phyloP scores from a whole-genome alignment of 1,140 invertebrate genomes.

The Conus ventricosus region DNA sequence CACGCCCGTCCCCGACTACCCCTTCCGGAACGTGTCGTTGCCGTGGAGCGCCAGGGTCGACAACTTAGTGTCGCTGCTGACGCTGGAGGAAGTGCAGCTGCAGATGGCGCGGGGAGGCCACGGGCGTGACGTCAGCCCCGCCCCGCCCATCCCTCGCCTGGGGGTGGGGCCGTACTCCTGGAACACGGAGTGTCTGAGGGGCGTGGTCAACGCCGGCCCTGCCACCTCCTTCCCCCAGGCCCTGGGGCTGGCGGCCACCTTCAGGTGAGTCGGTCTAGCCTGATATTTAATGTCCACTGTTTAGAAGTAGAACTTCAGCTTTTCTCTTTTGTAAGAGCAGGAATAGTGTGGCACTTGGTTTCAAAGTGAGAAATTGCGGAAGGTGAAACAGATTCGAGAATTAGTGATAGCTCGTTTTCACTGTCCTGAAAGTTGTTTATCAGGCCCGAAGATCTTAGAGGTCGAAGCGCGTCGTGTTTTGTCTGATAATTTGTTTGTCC shows the following conservation, averaged over 20 bases:
- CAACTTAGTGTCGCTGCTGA: slow-evolving; percentile 65
- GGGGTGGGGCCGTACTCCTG: slow-evolving; percentile 68
- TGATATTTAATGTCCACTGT: too few species aligned
- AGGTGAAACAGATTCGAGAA: background rate
- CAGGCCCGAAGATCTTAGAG: too few species aligned
- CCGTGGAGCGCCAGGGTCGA: slow-evolving; percentile 61
- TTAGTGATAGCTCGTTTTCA: background rate
- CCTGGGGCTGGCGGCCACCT: slow-evolving; percentile 67
- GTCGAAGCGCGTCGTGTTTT: too few species aligned
- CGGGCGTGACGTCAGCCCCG: slow-evolving; percentile 58
- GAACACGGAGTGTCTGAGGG: slow-evolving; percentile 71
- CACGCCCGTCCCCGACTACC: background rate
- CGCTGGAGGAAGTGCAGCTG: slow-evolving; percentile 63
- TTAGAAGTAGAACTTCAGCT: too few species aligned
- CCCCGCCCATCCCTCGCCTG: slow-evolving; percentile 64
- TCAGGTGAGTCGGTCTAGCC: slow-evolving; percentile 53
- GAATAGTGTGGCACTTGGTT: too few species aligned
- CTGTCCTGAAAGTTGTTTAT: too few species aligned
- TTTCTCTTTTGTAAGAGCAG: too few species aligned
- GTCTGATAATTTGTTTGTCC: too few species aligned
- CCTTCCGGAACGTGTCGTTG: slow-evolving; percentile 60
- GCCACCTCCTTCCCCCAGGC: slow-evolving; percentile 70
- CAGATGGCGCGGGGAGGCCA: slow-evolving; percentile 69
- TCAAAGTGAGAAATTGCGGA: background rate
- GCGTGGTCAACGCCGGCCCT: slow-evolving; percentile 60